Conservation (phyloP, 2,888 invertebrate species). For the Meghimatium bilineatum region DNA sequence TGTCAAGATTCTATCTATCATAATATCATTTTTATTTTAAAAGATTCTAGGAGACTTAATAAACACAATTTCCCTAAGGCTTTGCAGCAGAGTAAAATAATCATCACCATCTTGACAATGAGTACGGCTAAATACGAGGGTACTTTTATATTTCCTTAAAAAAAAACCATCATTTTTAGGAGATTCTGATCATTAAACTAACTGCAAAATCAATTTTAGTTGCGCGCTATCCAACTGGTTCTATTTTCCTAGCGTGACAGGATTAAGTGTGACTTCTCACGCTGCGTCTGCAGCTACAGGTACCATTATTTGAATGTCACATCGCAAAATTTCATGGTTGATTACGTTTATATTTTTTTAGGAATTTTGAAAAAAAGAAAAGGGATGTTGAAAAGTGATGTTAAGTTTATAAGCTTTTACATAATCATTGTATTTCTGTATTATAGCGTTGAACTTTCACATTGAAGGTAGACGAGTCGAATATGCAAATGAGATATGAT, state of each 20-base stretch:
- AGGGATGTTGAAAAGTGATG: not conserved
- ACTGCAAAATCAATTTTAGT: not conserved
- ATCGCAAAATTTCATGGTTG: conserved; percentile 1
- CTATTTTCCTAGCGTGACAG: not conserved
- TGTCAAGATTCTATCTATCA: too few relatives aligned
- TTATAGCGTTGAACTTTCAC: too few relatives aligned
- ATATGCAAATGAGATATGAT: too few relatives aligned
- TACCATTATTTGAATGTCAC: conserved; percentile 13
- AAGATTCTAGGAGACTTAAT: too few relatives aligned
- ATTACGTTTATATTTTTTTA: not conserved
- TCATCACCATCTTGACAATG: not conserved
- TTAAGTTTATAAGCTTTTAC: not conserved
- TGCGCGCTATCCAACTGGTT: not conserved
- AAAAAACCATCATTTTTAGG: not conserved
- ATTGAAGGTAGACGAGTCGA: too few relatives aligned
- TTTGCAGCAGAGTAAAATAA: not conserved
- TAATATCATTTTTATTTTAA: too few relatives aligned
- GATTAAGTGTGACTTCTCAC: not conserved
- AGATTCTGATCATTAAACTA: not conserved
- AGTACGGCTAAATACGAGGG: not conserved
- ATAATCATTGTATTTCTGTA: not conserved
- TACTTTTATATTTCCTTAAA: not conserved
- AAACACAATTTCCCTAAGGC: not conserved
- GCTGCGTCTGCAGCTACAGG: not conserved
- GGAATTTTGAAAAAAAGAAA: conserved; percentile 18